These are phyloP conservation scores for Cyprinodon variegatus DNA, from an alignment of 2,113 vertebrate species.

Conservation along the genomic window DNA sequence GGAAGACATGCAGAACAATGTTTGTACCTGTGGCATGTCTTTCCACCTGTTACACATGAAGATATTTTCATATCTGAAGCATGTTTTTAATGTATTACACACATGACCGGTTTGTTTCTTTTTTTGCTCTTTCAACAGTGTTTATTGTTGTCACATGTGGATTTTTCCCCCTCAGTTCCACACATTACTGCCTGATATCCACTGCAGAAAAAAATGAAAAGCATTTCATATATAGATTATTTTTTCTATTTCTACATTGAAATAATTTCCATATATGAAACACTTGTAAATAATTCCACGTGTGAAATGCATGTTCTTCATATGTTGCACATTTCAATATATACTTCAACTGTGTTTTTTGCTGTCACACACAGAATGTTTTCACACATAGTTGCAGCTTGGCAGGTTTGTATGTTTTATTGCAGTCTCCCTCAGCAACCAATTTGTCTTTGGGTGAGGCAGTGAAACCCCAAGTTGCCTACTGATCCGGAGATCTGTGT, in stretches of 20 bases:
- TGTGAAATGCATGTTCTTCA: background rate
- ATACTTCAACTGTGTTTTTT: background rate
- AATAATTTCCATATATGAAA: no score
- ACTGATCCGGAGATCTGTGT: background rate
- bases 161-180: background rate
- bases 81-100: background rate
- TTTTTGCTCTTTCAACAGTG: background rate
- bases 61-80: background rate
- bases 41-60: background rate
- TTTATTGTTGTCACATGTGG: background rate
- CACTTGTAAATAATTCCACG: background rate
- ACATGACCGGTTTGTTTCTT: background rate
- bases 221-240: no score
- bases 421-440: background rate
- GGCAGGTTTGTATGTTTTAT: background rate
- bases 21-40: background rate
- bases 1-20: background rate
- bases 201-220: no score
- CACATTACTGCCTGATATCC: background rate
- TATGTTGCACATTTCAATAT: background rate
- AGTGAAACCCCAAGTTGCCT: background rate
- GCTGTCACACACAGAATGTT: background rate
- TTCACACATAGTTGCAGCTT: background rate
- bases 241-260: no score
- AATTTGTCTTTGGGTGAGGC: background rate